Evolutionary conservation across 1,140 invertebrate genomes (phyloP).

Genomic region (Solenopsis fugax): DNA sequence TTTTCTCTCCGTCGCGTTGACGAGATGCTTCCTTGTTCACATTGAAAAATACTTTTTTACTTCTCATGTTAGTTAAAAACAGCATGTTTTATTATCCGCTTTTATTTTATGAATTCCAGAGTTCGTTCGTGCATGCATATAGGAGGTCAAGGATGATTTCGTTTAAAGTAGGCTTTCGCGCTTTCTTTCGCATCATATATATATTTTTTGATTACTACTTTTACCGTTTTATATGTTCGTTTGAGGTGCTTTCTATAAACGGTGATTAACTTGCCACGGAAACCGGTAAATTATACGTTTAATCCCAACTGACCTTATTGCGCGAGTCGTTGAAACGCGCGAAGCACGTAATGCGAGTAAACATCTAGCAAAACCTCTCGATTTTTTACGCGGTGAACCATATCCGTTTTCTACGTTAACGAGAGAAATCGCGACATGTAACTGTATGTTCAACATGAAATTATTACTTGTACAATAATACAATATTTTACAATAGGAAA

Average conservation of each 20-base stretch:
- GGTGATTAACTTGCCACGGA: slow-evolving; percentile 12
- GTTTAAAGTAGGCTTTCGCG: neutral
- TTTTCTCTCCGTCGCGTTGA: neutral
- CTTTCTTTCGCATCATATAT: slow-evolving; percentile 4
- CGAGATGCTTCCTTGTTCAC: slow-evolving; percentile 14
- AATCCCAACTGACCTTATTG: slow-evolving; percentile 51
- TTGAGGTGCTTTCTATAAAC: slow-evolving; percentile 51
- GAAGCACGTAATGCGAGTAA: neutral
- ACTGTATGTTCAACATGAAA: neutral
- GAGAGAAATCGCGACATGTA: neutral
- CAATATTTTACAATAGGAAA: neutral
- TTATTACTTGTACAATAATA: neutral
- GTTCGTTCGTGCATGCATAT: neutral
- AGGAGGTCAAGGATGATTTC: neutral
- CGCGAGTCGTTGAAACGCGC: slow-evolving; percentile 4
- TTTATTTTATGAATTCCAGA: neutral
- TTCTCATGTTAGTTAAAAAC: neutral
- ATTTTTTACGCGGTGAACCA: neutral
- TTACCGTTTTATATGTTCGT: neutral
- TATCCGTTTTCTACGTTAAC: neutral
- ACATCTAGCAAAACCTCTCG: neutral
- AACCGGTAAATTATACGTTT: slow-evolving; percentile 63
- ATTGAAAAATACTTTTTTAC: neutral
- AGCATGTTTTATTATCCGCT: neutral
- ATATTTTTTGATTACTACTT: neutral